These are phyloP conservation scores for Alouatta palliata DNA, from an alignment of 2,113 vertebrate species.

Conservation along the genomic window DNA sequence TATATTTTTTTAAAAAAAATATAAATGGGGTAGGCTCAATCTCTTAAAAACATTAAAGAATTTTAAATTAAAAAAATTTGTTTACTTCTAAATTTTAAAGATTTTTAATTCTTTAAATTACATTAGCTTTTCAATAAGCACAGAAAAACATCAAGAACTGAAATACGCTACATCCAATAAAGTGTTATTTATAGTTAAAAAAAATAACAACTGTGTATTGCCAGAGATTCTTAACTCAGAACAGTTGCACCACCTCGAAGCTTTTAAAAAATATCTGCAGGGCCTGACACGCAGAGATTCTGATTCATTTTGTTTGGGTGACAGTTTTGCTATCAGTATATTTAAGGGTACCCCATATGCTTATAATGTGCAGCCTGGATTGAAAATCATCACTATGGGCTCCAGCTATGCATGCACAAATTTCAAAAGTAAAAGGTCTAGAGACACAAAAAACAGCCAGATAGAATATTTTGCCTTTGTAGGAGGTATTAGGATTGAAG, in stretches of 20 bases:
- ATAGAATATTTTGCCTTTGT: neutral
- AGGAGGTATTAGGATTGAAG: neutral
- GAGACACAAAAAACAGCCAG: neutral
- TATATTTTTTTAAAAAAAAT: neutral
- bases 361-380: neutral
- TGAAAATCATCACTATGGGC: neutral
- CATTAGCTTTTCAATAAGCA: neutral
- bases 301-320: neutral
- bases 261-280: neutral
- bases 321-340: neutral
- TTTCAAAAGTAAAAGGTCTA: neutral
- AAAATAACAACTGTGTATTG: neutral
- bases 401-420: neutral
- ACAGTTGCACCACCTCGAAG: neutral
- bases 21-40: neutral
- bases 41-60: neutral
- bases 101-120: neutral
- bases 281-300: neutral
- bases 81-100: no score
- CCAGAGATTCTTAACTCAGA: neutral
- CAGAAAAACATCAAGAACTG: neutral
- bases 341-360: neutral
- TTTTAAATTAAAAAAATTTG: neutral
- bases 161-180: neutral
- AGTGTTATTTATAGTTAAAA: neutral